Evolutionary conservation across 2,797 vertebrate genomes (phyloP).

Genomic region (Myoxocephalus aenaeus): DNA sequence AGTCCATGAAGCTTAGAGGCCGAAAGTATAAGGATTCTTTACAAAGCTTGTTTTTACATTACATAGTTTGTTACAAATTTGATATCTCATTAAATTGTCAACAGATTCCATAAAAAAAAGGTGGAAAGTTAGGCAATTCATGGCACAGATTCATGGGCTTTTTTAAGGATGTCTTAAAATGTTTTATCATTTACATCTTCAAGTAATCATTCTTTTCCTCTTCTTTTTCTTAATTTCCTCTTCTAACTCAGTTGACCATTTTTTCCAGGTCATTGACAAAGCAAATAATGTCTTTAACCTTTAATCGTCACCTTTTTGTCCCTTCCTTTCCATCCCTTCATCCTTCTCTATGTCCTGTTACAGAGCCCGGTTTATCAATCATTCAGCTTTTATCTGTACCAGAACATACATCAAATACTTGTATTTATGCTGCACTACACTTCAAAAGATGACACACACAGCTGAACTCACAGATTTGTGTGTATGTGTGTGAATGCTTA

Average conservation of each 20-base stretch:
- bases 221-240: not conserved
- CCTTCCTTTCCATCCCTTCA: constrained; percentile 2
- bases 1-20: not conserved
- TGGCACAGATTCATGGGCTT: not conserved
- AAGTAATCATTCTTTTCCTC: not conserved
- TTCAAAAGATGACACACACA: constrained; percentile 14
- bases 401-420: constrained; percentile 32
- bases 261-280: constrained; percentile 12
- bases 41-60: not conserved
- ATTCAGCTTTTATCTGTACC: constrained; percentile 39
- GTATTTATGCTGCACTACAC: constrained; percentile 17
- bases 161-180: not conserved
- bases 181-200: too few species aligned
- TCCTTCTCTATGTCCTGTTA: constrained; percentile 17
- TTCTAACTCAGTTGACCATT: constrained; percentile 1
- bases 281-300: not conserved
- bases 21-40: not conserved
- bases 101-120: not conserved
- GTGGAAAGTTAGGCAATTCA: not conserved
- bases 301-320: not conserved
- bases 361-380: constrained; percentile 26
- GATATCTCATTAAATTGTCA: not conserved
- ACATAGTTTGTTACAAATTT: not conserved
- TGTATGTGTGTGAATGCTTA: constrained; percentile 6
- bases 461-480: constrained; percentile 17